Percentiles rank a stretch among this genome's conserved stretches.
phyloP scores from a whole-genome alignment of 2,113 vertebrate species.

The Butorides virescens region DNA sequence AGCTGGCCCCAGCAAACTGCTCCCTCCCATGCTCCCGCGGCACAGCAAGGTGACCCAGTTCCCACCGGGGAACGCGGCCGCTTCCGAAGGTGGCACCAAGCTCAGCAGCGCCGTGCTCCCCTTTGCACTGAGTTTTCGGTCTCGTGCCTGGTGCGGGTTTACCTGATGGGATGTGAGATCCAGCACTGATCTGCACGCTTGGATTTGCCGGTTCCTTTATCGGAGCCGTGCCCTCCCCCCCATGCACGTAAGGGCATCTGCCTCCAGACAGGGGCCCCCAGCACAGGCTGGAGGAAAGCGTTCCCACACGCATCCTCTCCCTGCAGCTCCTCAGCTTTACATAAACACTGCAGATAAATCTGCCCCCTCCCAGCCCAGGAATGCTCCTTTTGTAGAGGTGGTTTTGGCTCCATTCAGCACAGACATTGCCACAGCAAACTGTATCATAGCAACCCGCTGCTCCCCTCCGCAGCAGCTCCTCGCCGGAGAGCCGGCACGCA shows the following conservation, averaged over 20 bases:
- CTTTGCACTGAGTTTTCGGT: not conserved
- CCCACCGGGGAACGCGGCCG: accelerated
- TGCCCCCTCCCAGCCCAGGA: slow-evolving; percentile 33
- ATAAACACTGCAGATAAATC: slow-evolving; percentile 28
- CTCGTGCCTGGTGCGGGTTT: accelerated
- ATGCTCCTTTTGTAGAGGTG: slow-evolving; percentile 44
- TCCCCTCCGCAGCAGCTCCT: not conserved
- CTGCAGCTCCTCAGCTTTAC: not conserved
- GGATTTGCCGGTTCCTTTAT: not conserved
- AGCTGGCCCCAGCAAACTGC: not conserved
- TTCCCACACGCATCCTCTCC: slow-evolving; percentile 24
- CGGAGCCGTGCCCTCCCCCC: not conserved
- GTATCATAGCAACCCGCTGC: slow-evolving; percentile 57
- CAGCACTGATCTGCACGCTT: not conserved
- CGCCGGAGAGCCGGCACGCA: no score
- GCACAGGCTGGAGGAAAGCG: not conserved
- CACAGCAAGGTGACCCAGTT: not conserved
- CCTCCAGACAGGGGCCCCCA: not conserved
- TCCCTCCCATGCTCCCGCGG: not conserved
- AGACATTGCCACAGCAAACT: slow-evolving; percentile 17
- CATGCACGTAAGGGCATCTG: not conserved
- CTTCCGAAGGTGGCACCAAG: not conserved
- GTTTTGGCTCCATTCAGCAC: slow-evolving; percentile 17
- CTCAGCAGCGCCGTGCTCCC: not conserved
- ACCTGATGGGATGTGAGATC: accelerated